Base-by-base conservation (phyloP, 2,797 vertebrate genomes). In the Thripadectes ignobilis region DNA sequence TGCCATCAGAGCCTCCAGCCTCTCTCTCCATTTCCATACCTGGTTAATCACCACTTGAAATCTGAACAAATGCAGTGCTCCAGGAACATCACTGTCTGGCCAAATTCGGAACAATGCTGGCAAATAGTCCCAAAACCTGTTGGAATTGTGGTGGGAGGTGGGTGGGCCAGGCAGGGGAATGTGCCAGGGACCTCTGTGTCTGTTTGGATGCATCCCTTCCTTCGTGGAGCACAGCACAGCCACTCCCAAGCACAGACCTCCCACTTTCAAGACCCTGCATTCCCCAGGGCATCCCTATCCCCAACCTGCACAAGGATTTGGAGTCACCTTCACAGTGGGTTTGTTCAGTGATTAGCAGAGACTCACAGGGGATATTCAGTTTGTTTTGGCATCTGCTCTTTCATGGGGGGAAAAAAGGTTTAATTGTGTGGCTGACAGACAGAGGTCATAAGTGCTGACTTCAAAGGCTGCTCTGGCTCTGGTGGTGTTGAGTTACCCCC, bases 401-500 rank as follows among this genome's bases (percentile, higher is more conserved):
- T 39, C 3, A 39, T 9, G 18, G 23, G 22, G 24, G 27, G 18
- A 16, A 32, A 6, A 16, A 59, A 52, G 6, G 36, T 52, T 86
- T 41, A 15, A 41, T n/a, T 32, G 32, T 78, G 61, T 1, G 1
- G 10, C 48, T 32, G 57, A 41, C 5, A 27, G 83, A 2, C 36
- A 46, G 77, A 52, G 68, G 39, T 92, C 80, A 74, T 92, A 92
- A 88, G 34, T 52, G 61, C 66, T 84, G 83, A 29, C 93, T 93
- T 92, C 93, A 93, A 94, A 92, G 39, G 29, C 80, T 83, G 51
- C 43, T 76, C 20, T 0, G 3, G 9, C 79, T n/a, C 75, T 32
- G 51, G 32, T 36, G 76, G 48, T 71, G 75, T 27, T 67, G 76
- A 55, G 78, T 81, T 59, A 18, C 41, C 84, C 38, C 69, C 71